Base-by-base conservation (phyloP, 2,113 vertebrate species). In the Calyptomena viridis region DNA sequence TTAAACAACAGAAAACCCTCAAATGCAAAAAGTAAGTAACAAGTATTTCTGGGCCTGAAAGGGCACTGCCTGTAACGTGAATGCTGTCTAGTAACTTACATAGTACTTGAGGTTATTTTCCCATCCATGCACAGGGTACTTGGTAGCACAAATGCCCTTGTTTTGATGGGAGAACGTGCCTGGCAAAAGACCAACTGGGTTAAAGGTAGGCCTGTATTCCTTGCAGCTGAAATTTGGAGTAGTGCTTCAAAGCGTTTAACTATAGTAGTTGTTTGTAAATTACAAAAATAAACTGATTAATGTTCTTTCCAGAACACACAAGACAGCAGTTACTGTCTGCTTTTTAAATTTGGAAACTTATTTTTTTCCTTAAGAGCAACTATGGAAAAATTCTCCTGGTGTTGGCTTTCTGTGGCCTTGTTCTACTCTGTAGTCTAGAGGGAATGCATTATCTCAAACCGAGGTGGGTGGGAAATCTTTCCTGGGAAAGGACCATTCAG, bases 211-310 rank as follows among this genome's bases (percentile, higher is more conserved):
- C 28, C 52, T 86, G 56, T 33, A 12, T 81, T 85, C 0, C 1
- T 50, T 81, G 78, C 50, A 67, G 72, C 80, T 96, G 73, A 86
- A 90, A 52, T 40, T 39, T 62, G 47, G 40, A 89, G 42, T 66
- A 59, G 39, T 39, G 62, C 69, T 95, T 94, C 91, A 80, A 75
- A 95, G 69, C 68, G 35, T 83, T 40, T 52, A 68, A 31, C 84
- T 85, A 62, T 91, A 89, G 37, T 64, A 49, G 82, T 80, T 74
- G 56, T 85, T 96, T 91, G 85, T 96, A 89, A 96, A 95, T 93
- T 72, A 95, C 88, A 87, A 95, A 95, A 95, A 95, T 95, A 95
- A 91, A 93, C 72, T 90, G 93, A 96, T 95, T 94, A 94, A 96
- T 93, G 86, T 89, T 87, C 87, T 95, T 96, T 96, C 94, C 95